Conservation (phyloP, 2,797 vertebrate genomes). For the Galagoides demidoff region DNA sequence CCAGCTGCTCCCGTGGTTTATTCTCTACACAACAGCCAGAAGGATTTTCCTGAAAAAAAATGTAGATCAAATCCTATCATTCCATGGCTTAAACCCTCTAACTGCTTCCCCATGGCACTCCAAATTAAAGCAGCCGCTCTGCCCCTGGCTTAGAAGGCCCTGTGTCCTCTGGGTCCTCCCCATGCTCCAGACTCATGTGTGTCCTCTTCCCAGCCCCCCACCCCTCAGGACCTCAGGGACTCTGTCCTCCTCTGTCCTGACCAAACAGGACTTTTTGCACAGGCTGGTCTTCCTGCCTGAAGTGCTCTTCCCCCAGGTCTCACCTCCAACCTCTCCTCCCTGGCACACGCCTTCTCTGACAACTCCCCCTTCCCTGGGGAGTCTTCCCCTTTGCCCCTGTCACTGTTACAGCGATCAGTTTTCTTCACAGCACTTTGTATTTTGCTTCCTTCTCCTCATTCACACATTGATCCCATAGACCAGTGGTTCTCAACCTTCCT, state of each 20-base stretch:
- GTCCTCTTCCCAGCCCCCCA: accelerated
- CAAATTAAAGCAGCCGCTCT: background rate
- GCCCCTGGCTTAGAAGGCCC: background rate
- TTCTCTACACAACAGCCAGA: background rate
- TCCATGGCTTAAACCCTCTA: background rate
- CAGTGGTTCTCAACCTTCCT: no score
- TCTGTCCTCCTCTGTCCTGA: background rate
- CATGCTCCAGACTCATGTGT: accelerated
- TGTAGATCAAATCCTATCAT: background rate
- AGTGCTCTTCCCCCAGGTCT: background rate
- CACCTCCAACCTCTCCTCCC: constrained; percentile 2
- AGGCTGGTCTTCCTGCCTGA: background rate
- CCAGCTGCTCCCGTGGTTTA: background rate
- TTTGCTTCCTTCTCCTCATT: background rate
- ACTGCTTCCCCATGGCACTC: background rate
- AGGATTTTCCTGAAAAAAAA: background rate
- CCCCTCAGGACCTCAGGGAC: no score
- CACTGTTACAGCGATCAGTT: background rate
- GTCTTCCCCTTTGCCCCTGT: background rate
- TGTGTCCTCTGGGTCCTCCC: background rate
- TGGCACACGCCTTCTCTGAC: background rate
- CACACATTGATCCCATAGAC: accelerated
- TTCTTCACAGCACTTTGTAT: background rate
- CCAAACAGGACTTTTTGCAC: background rate
- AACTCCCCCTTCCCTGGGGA: background rate